Conservation (phyloP, 2,888 invertebrate species). For the Microplitis manilae region DNA sequence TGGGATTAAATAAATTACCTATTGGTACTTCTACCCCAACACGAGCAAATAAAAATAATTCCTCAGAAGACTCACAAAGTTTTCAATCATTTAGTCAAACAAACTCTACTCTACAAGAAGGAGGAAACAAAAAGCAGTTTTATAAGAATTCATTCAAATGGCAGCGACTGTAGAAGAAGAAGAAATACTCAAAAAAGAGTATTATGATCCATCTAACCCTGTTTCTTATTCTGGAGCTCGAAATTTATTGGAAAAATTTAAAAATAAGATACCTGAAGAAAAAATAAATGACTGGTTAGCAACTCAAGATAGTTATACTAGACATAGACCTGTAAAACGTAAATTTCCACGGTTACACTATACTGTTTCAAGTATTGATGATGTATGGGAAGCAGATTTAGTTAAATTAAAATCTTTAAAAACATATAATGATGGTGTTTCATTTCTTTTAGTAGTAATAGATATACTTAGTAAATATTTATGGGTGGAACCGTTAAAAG, state of each 20-base stretch:
- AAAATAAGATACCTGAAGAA: background rate
- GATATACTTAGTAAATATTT: constrained; percentile 44
- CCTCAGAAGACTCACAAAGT: no score
- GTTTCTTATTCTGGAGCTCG: constrained; percentile 30
- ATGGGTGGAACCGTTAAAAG: constrained; percentile 43
- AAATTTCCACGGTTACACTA: constrained; percentile 34
- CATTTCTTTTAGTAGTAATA: background rate
- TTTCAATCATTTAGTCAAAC: no score
- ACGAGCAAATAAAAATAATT: no score
- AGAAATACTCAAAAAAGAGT: background rate
- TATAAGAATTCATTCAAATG: no score
- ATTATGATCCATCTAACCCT: constrained; percentile 29
- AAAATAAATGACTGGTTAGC: constrained; percentile 26
- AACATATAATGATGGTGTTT: constrained; percentile 47
- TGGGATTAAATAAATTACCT: no score
- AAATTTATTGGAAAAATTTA: constrained; percentile 22
- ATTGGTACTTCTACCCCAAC: no score
- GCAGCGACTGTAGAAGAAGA: background rate
- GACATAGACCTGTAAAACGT: background rate
- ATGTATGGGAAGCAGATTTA: constrained; percentile 42
- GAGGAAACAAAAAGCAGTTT: no score
- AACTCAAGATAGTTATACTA: background rate
- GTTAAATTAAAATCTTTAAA: constrained; percentile 28
- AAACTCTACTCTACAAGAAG: no score
- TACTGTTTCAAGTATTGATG: constrained; percentile 41